A percentile compares a stretch with the other conserved stretches of the same genome.
Conservation (phyloP, 1,140 invertebrate species). For the Gerris buenoi region DNA sequence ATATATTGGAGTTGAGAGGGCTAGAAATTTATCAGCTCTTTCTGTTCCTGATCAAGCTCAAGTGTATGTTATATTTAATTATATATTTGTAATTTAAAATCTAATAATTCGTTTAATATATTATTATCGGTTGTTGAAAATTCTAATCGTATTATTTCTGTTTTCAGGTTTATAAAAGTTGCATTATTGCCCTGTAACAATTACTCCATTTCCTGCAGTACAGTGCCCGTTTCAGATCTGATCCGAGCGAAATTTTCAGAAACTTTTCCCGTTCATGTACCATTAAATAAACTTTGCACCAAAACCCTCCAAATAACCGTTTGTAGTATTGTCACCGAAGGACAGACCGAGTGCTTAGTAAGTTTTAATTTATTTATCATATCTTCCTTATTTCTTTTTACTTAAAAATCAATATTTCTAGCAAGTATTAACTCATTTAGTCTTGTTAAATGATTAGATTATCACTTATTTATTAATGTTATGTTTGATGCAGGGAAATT, state of each 20-base stretch:
- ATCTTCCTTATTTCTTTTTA: no score
- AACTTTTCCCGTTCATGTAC: constrained; percentile 57
- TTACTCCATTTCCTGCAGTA: constrained; percentile 46
- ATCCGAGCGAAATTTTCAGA: constrained; percentile 66
- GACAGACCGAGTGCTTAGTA: constrained; percentile 69
- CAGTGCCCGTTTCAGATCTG: constrained; percentile 53
- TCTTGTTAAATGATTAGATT: no score
- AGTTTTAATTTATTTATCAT: no score
- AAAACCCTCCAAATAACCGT: constrained; percentile 83
- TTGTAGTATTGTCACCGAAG: constrained; percentile 43
- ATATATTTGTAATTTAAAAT: no score
- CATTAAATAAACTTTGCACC: constrained; percentile 54
- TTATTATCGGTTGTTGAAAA: background rate
- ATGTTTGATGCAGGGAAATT: constrained; percentile 58
- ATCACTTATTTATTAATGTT: no score
- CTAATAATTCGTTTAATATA: no score
- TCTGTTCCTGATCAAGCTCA: constrained; percentile 53
- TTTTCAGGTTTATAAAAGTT: constrained; percentile 58
- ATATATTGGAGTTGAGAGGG: constrained; percentile 74
- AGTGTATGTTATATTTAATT: constrained; percentile 45
- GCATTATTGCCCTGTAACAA: constrained; percentile 54
- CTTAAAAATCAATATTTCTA: no score
- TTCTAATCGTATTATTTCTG: constrained; percentile 5
- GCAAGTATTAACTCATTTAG: no score
- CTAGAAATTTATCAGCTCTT: constrained; percentile 71